Conservation (phyloP, 2,797 vertebrate species). For the Neosilurus mollespiculum region DNA sequence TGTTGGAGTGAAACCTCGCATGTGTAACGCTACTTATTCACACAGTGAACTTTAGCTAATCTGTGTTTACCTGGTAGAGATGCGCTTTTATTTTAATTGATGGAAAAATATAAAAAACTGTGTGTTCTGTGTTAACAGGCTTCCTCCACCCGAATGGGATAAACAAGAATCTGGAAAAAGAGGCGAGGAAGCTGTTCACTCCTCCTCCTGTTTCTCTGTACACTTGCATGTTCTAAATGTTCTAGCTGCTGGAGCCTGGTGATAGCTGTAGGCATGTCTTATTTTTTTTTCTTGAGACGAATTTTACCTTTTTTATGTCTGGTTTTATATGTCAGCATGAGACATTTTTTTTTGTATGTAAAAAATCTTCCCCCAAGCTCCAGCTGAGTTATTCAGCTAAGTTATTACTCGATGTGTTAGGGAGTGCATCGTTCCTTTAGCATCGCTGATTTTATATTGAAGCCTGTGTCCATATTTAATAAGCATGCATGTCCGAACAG, state of each 20-base stretch:
- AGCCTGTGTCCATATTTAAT: not conserved
- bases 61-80: not conserved
- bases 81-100: not conserved
- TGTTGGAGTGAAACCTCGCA: not conserved
- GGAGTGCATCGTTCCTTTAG: not conserved
- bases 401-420: not conserved
- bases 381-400: not conserved
- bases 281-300: not conserved
- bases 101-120: not conserved
- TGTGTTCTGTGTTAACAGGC: constrained; percentile 56
- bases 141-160: constrained; percentile 56
- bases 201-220: constrained; percentile 12
- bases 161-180: constrained; percentile 26
- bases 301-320: not conserved
- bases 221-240: constrained; percentile 35
- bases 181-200: not conserved
- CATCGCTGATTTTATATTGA: not conserved
- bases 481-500: not conserved
- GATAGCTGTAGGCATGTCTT: not conserved
- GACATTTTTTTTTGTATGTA: constrained; percentile 16
- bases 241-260: constrained; percentile 14
- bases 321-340: constrained; percentile 27
- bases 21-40: not conserved
- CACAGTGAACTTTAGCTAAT: not conserved
- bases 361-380: not conserved